phyloP scores from a whole-genome alignment of 2,797 vertebrate genomes.

The Acanthornis magna region DNA sequence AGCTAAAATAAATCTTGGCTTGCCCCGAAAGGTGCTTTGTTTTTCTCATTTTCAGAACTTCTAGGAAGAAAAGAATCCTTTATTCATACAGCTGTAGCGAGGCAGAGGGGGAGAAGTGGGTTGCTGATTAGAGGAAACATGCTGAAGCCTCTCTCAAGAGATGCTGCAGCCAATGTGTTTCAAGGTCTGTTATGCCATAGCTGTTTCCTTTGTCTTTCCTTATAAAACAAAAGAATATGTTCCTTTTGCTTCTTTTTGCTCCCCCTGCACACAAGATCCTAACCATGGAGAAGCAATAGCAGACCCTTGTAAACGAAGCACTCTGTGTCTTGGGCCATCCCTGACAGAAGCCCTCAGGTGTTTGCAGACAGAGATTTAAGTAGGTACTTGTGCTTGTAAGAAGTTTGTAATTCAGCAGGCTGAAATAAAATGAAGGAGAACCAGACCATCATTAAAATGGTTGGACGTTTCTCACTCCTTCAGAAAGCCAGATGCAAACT shows the following conservation, averaged over 20 bases:
- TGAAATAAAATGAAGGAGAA: neutral
- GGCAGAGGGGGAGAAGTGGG: neutral
- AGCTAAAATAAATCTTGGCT: neutral
- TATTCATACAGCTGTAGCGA: neutral
- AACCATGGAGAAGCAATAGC: neutral
- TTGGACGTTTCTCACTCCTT: neutral
- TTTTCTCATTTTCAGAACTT: neutral
- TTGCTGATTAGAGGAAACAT: neutral
- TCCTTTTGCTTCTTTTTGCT: neutral
- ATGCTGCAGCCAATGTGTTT: neutral
- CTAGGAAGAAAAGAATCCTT: neutral
- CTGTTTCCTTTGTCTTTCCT: neutral
- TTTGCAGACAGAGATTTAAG: neutral
- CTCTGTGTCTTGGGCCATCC: neutral
- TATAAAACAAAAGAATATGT: neutral
- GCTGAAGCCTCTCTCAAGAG: neutral
- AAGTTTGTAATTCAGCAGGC: neutral
- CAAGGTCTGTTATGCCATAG: neutral
- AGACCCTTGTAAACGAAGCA: neutral
- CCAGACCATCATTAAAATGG: neutral
- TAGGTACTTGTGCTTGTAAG: fast-evolving
- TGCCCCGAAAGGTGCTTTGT: neutral
- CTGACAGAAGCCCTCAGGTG: neutral
- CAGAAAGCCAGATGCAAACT: neutral
- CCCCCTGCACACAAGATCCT: neutral